Percentiles rank a stretch among this genome's conserved stretches.
phyloP scores from a whole-genome alignment of 1,140 invertebrate species.

The Drosophila subobscura region DNA sequence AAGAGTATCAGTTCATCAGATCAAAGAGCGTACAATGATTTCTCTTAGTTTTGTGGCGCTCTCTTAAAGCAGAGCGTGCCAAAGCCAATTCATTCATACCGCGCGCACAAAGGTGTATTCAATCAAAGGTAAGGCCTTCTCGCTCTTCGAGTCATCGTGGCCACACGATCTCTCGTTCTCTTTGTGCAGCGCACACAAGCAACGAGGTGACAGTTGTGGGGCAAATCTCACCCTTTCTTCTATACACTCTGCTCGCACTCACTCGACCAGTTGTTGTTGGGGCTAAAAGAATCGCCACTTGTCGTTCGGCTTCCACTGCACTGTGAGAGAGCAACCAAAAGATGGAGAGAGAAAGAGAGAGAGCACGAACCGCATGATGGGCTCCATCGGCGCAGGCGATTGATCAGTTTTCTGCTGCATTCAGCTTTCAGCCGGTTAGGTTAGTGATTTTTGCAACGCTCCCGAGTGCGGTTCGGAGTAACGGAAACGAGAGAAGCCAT shows the following conservation, averaged over 20 bases:
- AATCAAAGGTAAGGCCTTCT: too few relatives aligned
- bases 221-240: too few relatives aligned
- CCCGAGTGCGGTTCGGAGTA: slow-evolving; percentile 63
- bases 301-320: slow-evolving; percentile 30
- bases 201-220: too few relatives aligned
- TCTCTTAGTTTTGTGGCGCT: slow-evolving; percentile 17
- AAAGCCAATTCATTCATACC: slow-evolving; percentile 71
- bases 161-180: too few relatives aligned
- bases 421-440: too few relatives aligned
- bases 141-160: too few relatives aligned
- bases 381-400: slow-evolving; percentile 14
- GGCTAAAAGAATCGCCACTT: slow-evolving; percentile 31
- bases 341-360: slow-evolving; percentile 8
- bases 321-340: slow-evolving; percentile 5
- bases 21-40: not conserved
- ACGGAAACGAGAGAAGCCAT: slow-evolving; percentile 19
- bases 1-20: slow-evolving; percentile 6
- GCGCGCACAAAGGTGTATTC: slow-evolving; percentile 1
- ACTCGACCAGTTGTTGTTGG: slow-evolving; percentile 27
- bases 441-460: slow-evolving; percentile 66
- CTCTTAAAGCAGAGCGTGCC: slow-evolving; percentile 56
- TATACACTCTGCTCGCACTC: slow-evolving; percentile 1
- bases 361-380: not conserved
- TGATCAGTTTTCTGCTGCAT: slow-evolving; percentile 31
- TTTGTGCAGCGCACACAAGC: too few relatives aligned